Percentiles rank a stretch among this genome's conserved stretches.
Conservation (phyloP, 2,113 vertebrate species). For the Oreochromis spilurus region DNA sequence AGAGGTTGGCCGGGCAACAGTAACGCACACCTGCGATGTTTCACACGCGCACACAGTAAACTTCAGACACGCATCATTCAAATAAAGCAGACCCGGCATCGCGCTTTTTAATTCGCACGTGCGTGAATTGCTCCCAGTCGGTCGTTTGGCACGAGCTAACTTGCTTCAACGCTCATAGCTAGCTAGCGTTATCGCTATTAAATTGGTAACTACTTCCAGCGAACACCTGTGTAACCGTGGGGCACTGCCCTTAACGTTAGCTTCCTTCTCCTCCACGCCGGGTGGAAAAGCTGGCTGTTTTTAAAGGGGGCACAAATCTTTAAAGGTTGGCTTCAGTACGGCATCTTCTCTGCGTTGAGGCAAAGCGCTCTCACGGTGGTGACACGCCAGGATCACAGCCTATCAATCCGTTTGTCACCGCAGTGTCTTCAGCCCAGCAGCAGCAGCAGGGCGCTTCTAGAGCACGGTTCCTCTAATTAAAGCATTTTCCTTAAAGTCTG, state of each 20-base stretch:
- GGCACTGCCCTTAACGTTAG: background rate
- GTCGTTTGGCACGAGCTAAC: background rate
- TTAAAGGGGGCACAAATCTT: background rate
- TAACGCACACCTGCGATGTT: slow-evolving; percentile 28
- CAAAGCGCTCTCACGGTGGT: background rate
- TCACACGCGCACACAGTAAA: slow-evolving; percentile 34
- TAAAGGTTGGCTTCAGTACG: background rate
- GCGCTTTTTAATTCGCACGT: background rate
- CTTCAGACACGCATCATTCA: background rate
- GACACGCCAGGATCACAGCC: background rate
- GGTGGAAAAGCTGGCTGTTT: background rate
- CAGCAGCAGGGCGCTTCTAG: background rate
- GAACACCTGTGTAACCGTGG: background rate
- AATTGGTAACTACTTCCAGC: background rate
- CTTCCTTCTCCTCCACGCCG: background rate
- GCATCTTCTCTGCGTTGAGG: background rate
- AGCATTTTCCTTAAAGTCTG: background rate
- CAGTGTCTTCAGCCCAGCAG: slow-evolving; percentile 7
- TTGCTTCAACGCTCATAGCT: background rate
- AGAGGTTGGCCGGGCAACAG: slow-evolving; percentile 52
- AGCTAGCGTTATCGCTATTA: background rate
- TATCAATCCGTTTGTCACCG: slow-evolving; percentile 51
- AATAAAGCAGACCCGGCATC: background rate
- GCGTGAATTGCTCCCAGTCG: background rate
- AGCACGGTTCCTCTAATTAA: background rate